Percentiles rank a stretch among this genome's conserved stretches.
Conservation (phyloP, 2,888 invertebrate species). For the Cephus runcator region DNA sequence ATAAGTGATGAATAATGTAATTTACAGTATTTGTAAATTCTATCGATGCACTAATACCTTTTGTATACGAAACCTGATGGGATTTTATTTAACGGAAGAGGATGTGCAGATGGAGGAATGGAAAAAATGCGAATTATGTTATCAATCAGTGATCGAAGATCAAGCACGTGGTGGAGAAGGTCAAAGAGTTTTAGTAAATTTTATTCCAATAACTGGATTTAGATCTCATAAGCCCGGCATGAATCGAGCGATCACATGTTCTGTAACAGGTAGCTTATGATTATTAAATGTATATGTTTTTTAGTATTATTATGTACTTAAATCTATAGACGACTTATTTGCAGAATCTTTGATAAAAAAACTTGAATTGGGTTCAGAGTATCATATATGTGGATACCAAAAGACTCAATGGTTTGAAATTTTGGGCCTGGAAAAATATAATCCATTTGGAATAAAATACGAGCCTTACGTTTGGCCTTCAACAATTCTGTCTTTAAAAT, state of each 20-base stretch:
- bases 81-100: neutral
- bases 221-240: neutral
- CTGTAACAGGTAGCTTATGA: neutral
- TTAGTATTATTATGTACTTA: neutral
- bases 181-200: neutral
- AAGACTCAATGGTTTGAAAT: constrained; percentile 16
- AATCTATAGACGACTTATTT: neutral
- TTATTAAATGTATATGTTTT: neutral
- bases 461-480: neutral
- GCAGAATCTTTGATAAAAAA: constrained; percentile 30
- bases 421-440: constrained; percentile 24
- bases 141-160: neutral
- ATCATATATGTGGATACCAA: constrained; percentile 31
- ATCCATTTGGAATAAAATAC: constrained; percentile 8
- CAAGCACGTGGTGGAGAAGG: neutral
- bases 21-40: neutral
- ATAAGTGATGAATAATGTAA: neutral
- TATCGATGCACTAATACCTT: neutral
- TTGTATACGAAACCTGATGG: neutral
- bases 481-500: neutral
- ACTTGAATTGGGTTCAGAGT: constrained; percentile 35
- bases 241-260: neutral
- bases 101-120: neutral
- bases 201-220: neutral
- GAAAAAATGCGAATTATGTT: neutral